Evolutionary conservation across 2,113 vertebrate genomes (phyloP).

Genomic region (Dasyprocta punctata): DNA sequence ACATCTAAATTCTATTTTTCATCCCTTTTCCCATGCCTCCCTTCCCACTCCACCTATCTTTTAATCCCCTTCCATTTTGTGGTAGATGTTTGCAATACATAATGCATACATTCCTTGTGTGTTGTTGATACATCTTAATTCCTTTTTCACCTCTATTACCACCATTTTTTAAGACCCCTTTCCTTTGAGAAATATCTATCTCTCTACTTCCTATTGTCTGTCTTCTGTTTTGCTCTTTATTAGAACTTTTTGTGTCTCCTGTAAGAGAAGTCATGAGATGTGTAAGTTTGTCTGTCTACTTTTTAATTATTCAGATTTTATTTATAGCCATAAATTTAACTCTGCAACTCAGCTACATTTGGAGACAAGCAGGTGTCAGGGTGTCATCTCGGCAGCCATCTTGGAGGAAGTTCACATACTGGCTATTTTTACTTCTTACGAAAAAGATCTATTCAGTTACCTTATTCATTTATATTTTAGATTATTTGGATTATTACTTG

Average conservation of each 20-base stretch:
- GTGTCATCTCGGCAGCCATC: too few relatives aligned
- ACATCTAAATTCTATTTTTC: background rate
- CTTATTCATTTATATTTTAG: too few relatives aligned
- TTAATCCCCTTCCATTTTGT: background rate
- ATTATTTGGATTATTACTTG: too few relatives aligned
- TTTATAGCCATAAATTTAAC: background rate
- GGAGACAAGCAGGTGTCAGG: too few relatives aligned
- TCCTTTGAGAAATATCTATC: background rate
- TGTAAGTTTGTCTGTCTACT: background rate
- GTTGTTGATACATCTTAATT: background rate
- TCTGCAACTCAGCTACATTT: background rate
- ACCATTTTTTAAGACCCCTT: background rate
- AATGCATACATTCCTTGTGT: background rate
- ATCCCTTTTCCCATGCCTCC: background rate
- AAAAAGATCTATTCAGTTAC: too few relatives aligned
- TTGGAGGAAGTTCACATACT: too few relatives aligned
- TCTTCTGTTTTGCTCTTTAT: background rate
- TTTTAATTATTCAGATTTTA: background rate
- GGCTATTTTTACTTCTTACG: too few relatives aligned
- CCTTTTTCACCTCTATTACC: background rate
- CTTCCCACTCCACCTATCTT: background rate
- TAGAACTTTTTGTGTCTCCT: background rate
- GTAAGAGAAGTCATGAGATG: background rate
- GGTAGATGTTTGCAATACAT: background rate
- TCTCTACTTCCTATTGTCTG: background rate